Conservation (phyloP, 1,140 invertebrate genomes). For the Polypedilum pembai region DNA sequence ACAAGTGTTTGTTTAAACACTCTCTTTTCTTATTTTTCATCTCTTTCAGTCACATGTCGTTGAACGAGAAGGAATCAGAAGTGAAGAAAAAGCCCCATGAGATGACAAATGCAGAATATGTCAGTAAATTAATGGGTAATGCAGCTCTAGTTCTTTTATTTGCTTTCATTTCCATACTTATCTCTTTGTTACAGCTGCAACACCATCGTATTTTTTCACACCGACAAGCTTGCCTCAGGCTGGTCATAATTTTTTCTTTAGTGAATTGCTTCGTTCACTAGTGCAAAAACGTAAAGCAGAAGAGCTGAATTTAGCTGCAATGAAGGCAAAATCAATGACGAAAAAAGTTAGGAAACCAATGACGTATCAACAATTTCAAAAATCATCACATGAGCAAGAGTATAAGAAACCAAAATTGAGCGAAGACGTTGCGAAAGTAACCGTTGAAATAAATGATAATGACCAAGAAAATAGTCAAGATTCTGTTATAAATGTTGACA, state of each 20-base stretch:
- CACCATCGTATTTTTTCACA: constrained; percentile 15
- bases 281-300: constrained; percentile 14
- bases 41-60: background rate
- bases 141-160: background rate
- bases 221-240: background rate
- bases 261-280: background rate
- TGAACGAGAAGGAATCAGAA: constrained; percentile 1
- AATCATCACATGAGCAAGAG: background rate
- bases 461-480: constrained; percentile 10
- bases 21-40: background rate
- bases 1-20: background rate
- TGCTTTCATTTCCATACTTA: background rate
- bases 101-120: background rate
- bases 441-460: background rate
- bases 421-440: background rate
- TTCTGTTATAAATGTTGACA: constrained; percentile 23
- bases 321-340: background rate
- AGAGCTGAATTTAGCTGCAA: constrained; percentile 1
- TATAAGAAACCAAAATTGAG: background rate
- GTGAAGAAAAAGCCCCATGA: background rate
- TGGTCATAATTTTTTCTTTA: constrained; percentile 6
- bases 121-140: constrained; percentile 26
- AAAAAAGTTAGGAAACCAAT: background rate
- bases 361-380: background rate
- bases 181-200: background rate